Evolutionary conservation across 2,113 vertebrate species (phyloP), one percentile per base, ranked within the genome.

Genomic region (Cromileptes altivelis): DNA sequence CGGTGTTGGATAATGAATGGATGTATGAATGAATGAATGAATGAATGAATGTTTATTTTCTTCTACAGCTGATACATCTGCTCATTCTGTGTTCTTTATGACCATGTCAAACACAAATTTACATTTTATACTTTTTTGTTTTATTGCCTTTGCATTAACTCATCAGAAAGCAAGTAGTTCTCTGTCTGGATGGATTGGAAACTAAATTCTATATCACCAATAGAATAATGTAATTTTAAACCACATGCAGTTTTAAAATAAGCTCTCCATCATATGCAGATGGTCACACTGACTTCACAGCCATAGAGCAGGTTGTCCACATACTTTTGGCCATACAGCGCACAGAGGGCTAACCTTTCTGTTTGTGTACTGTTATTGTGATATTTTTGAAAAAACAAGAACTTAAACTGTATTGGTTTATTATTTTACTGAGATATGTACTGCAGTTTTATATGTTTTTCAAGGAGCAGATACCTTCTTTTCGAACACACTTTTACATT

Each of bases 401-500:
- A 55, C n/a, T 18, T 8, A 73, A 52, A 45, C 9, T 45, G 1
- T 4, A 55, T 18, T 33, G 13, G 18, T 45, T 63, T 40, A 13
- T 53, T 55, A 40, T 64, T 61, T 45, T 56, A 14, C 7, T 71
- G 19, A 68, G 23, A 27, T 78, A 27, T 33, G 5, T 11, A 52
- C 15, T 71, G 19, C 19, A 45, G 27, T 76, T 13, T 69, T 13
- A 12, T 18, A 50, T 4, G 3, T 2, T 70, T 81, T 53, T 45
- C 2, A 47, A 47, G 11, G 49, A 55, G 6, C 27, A 42, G 19
- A 14, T 30, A 30, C 4, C 30, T 45, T n/a, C 56, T 25, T 55
- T 27, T 52, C 14, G 68, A 37, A 78, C 30, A n/a, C 33, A 6
- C 55, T 65, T 68, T 72, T 49, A 42, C 58, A 75, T 71, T 72